Conservation (phyloP, 2,888 invertebrate genomes). For the Netelia inedita region DNA sequence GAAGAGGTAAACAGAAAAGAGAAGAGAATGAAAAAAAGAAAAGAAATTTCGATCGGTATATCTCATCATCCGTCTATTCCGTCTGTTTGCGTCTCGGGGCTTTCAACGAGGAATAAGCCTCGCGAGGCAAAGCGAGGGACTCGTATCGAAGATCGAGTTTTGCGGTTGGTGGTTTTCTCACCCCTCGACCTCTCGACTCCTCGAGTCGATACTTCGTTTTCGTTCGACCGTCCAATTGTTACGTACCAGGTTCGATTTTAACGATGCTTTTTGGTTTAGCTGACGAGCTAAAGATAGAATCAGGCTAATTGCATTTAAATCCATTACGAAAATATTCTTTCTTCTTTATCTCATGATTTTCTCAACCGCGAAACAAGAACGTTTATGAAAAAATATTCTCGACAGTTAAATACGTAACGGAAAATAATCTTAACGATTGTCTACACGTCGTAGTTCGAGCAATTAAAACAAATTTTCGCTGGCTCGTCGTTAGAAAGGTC, state of each 20-base stretch:
- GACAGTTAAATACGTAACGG: too few species aligned
- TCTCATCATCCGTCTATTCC: conserved; percentile 16
- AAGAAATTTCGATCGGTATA: conserved; percentile 29
- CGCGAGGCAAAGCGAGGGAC: conserved; percentile 1
- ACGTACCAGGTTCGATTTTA: background rate
- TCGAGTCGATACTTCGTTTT: background rate
- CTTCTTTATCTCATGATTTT: too few species aligned
- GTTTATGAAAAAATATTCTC: too few species aligned
- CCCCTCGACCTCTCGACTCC: background rate
- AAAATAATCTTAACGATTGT: too few species aligned
- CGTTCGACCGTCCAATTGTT: background rate
- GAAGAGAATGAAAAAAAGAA: background rate
- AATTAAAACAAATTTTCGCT: too few species aligned
- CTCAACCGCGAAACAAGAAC: too few species aligned
- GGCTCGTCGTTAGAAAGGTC: too few species aligned
- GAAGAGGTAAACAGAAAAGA: background rate
- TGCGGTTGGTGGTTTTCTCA: conserved; percentile 37
- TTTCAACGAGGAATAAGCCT: conserved; percentile 36
- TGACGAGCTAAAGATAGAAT: background rate
- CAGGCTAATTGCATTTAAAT: too few species aligned
- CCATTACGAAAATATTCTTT: too few species aligned
- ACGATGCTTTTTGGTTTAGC: background rate
- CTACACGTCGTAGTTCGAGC: too few species aligned
- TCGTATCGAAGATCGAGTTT: conserved; percentile 52
- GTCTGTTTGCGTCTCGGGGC: conserved; percentile 17